A percentile compares a stretch with the other conserved stretches of the same genome.
phyloP scores from a whole-genome alignment of 2,113 vertebrate genomes.

The Donacobius atricapilla region DNA sequence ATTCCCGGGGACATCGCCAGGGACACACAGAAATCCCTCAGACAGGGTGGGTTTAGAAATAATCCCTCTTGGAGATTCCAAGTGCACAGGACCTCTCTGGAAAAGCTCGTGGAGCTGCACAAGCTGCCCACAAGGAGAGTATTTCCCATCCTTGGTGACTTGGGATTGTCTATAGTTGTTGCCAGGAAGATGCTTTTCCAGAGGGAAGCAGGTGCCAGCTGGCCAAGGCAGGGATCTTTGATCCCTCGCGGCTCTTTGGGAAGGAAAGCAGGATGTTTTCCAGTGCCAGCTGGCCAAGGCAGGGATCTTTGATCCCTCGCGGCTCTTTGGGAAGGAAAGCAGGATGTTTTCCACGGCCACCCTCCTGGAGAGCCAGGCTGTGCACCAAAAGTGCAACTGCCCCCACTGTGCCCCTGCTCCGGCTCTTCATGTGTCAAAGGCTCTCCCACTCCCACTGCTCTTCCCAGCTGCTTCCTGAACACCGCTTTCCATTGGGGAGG shows the following conservation, averaged over 20 bases:
- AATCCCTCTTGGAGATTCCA: neutral
- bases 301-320: neutral
- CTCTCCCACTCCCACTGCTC: neutral
- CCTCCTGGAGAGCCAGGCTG: neutral
- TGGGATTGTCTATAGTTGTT: neutral
- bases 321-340: neutral
- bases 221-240: neutral
- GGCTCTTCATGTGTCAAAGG: neutral
- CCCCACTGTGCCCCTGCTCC: fast-evolving
- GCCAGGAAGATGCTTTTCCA: neutral
- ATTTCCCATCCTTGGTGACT: neutral
- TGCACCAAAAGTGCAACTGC: neutral
- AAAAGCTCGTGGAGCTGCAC: fast-evolving
- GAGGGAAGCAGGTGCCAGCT: neutral
- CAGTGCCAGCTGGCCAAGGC: neutral
- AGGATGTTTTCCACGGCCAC: neutral
- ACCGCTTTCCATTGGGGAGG: neutral
- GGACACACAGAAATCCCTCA: neutral
- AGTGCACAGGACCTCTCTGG: fast-evolving
- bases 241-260: neutral
- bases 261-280: neutral
- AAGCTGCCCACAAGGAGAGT: neutral
- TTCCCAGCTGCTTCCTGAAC: neutral
- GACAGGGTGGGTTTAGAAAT: fast-evolving
- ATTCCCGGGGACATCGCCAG: neutral